Base-by-base conservation (phyloP, 2,113 vertebrate species). In the Scartelaos histophorus region DNA sequence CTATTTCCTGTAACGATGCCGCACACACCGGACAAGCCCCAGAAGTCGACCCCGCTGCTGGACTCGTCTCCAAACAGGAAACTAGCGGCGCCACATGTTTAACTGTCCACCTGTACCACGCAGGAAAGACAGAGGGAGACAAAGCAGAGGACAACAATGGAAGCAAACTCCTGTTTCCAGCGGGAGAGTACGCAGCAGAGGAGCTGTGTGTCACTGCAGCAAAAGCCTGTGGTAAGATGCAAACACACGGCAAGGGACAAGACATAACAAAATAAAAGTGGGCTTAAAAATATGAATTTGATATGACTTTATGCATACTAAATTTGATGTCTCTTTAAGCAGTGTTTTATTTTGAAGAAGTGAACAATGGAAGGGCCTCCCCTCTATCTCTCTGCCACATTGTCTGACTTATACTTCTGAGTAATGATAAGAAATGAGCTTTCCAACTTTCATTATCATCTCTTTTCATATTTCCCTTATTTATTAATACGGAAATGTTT, bases 141-240 rank as follows among this genome's bases (percentile, higher is more conserved):
- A 62, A 49, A 83, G 79, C 51, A 81, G 80, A 29, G 70, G 78
- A 57, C 80, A 82, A 58, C 56, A 58, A 25, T 15, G 22, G 22
- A 62, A 87, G 91, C 49, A 84, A 82, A 21, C 91, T 99, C 66
- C 89, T 83, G 0, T 97, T 95, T 89, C 93, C 95, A 68, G 38
- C 89, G 24, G 97, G 96, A 64, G 94, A 97, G 13, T 96, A 98
- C 34, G 83, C 95, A 57, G 94, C 94, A 5, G 96, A 99, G 90
- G 96, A 98, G 66, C 93, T 99, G 67, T 98, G 96, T 49, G 67
- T 95, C 76, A 85, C 85, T 71, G 96, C 96, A 67, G 96, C 96
- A 71, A 96, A 95, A 93, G 93, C 95, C 22, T 97, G 96, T 70
- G 95, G 97, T 98, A 84, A 95, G 94, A 94, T 49, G 45, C 51